Evolutionary conservation across 2,797 vertebrate genomes (phyloP), one percentile per base, ranked within the genome.

Genomic region (Phoxinus dragarum): DNA sequence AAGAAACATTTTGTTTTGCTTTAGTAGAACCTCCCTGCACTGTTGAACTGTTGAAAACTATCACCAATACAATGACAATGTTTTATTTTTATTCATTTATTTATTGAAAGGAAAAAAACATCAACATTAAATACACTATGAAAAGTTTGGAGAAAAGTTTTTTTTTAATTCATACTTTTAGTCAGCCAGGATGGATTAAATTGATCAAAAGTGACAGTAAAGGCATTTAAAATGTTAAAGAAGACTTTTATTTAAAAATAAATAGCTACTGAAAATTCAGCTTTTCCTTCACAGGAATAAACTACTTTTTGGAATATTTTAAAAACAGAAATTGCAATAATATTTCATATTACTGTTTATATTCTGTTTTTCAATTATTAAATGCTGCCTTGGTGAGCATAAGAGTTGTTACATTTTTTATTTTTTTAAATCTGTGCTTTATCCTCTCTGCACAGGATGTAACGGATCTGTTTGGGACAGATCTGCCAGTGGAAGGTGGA

Each of bases 401-500:
- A 56, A 23, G 59, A 27, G 21, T 27, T 61, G 5, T 2, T 12
- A 27, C 27, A 27, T 27, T 27, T 27, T 27, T 27, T 27, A 27
- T 27, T 27, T 27, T 27, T 27, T 27, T 27, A 1, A 27, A 27
- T 27, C 27, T 27, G 27, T 27, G 27, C 27, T 27, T 27, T 27
- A 27, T 27, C 27, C 8, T 86, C 6, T 81, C 66, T 74, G 81
- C 76, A 81, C 93, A 99, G 98, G 98, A 99, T 84, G 96, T 99
- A 74, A 97, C 97, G 0, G 98, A 99, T 91, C 92, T 99, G 71
- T 99, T 99, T 94, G 98, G 98, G 77, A 97, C 98, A 8, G 98
- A 99, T 90, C 95, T 99, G 49, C 98, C 98, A n/a, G 97, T 99
- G 83, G 98, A 99, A 91, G 98, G 98, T 59, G 98, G 98, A 5